Base-by-base conservation (phyloP, 2,113 vertebrate genomes). In the Marcusenius ussheri region DNA sequence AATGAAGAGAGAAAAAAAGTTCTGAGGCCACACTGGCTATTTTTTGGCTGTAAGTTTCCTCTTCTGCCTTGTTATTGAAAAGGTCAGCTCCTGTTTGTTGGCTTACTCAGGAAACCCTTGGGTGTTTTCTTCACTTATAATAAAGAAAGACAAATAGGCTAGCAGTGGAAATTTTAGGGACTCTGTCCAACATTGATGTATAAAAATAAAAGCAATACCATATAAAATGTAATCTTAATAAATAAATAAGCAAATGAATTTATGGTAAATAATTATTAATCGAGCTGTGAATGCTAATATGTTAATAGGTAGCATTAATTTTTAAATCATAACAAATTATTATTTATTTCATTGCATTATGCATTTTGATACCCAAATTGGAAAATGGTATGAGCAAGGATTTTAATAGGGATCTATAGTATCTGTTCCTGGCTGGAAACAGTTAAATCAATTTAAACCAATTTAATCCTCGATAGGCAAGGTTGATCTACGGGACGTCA, bases 41-140 rank as follows among this genome's bases (percentile, higher is more conserved):
- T 50, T 39, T 19, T 46, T 27, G 46, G 58, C 19, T 35, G 66
- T 47, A 3, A 5, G 45, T 39, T 70, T 24, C 10, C 5, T 83
- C 13, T 66, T 83, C 56, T 49, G 19, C 89, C 74, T 90, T 90
- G 50, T 90, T 90, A 88, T 13, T 88, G 56, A 70, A 90, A 88
- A 90, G 86, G 90, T 88, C 87, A 88, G 13, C 70, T 21, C 3
- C 87, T 83, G 35, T 35, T 88, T 45, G 5, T 27, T 31, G 21
- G 47, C 85, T 46, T 24, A 46, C 6, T 83, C 56, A 46, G 87
- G 35, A 88, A 19, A 88, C 39, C 27, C 24, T 24, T 83, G 49
- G n/a, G 19, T 87, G n/a, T 70, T 45, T 53, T 46, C 35, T 77
- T 90, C 70, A 77, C 42, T 77, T 87, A 39, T 88, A 87, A 87